A percentile compares a stretch with the other conserved stretches of the same genome.
Conservation (phyloP, 2,888 invertebrate species). For the Phalera bucephala region DNA sequence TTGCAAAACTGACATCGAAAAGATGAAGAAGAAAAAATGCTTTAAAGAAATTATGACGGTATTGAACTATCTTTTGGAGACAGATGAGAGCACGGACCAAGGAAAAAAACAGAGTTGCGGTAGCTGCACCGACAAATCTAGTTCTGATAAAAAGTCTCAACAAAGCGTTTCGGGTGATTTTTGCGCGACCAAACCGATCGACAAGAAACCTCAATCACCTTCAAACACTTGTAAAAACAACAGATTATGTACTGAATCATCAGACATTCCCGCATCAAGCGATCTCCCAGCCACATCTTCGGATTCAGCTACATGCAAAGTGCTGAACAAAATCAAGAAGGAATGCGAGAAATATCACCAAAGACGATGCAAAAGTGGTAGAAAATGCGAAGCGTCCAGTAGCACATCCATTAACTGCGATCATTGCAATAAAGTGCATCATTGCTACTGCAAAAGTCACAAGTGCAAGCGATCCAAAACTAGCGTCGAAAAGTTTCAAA, state of each 20-base stretch:
- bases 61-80: constrained; percentile 68
- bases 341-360: constrained; percentile 73
- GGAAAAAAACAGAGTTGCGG: constrained; percentile 17
- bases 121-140: constrained; percentile 9
- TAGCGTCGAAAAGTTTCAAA: constrained; percentile 50
- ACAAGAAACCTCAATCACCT: constrained; percentile 55
- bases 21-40: constrained; percentile 63
- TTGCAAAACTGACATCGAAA: constrained; percentile 59
- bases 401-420: constrained; percentile 63
- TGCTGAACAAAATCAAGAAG: constrained; percentile 65
- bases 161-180: constrained; percentile 12
- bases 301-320: constrained; percentile 64
- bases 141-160: constrained; percentile 3
- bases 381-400: constrained; percentile 60
- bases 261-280: constrained; percentile 54
- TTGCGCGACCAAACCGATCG: constrained; percentile 29
- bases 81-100: constrained; percentile 56
- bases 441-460: constrained; percentile 56
- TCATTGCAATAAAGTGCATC: constrained; percentile 57
- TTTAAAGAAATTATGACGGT: constrained; percentile 68
- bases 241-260: constrained; percentile 44
- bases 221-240: constrained; percentile 40
- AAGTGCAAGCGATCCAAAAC: constrained; percentile 57
- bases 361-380: constrained; percentile 53
- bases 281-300: constrained; percentile 61